phyloP scores from a whole-genome alignment of 2,888 invertebrate species.

The Willowsia nigromaculata region DNA sequence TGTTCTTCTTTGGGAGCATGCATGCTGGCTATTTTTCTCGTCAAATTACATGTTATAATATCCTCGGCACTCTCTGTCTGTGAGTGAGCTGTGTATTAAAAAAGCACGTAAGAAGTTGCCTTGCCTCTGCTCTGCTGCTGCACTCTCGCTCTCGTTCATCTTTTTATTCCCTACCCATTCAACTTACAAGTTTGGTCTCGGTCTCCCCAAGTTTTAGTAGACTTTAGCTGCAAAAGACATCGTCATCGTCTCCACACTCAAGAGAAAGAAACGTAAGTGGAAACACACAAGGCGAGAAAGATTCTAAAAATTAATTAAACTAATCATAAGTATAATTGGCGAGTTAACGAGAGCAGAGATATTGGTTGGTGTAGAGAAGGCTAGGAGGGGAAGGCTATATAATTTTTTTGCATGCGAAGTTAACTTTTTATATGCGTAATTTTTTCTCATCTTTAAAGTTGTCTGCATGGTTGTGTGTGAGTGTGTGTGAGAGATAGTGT shows the following conservation, averaged over 20 bases:
- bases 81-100: too few species aligned
- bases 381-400: too few species aligned
- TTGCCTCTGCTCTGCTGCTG: background rate
- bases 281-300: background rate
- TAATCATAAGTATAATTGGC: background rate
- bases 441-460: background rate
- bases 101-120: background rate
- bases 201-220: background rate
- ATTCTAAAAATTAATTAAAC: background rate
- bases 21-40: background rate
- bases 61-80: background rate
- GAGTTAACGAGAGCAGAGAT: too few species aligned
- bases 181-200: background rate
- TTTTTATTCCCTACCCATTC: background rate
- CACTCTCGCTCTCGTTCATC: slow-evolving; percentile 14
- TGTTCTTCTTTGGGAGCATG: background rate
- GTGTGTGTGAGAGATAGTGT: background rate
- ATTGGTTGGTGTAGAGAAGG: too few species aligned
- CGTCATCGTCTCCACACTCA: background rate
- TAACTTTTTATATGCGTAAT: background rate
- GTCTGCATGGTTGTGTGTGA: background rate
- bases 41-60: background rate
- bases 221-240: slow-evolving; percentile 9
- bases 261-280: background rate
- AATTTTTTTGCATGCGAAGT: background rate